Conservation (phyloP, 2,113 vertebrate species). For the Heterotilapia buettikoferi region DNA sequence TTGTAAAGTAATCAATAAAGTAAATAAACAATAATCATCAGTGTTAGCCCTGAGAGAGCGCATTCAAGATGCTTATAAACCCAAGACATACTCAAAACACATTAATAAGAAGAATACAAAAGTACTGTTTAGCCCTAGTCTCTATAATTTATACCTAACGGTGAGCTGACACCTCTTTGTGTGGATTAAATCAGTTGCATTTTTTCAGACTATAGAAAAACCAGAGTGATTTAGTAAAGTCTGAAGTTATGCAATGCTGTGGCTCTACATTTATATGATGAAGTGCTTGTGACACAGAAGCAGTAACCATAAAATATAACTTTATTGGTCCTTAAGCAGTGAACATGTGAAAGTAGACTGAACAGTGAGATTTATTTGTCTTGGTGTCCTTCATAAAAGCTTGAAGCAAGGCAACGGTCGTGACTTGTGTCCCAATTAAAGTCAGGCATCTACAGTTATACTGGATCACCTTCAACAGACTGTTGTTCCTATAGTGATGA, state of each 20-base stretch:
- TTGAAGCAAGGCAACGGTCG: not conserved
- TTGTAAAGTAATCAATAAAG: not conserved
- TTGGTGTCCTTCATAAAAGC: slow-evolving; percentile 8
- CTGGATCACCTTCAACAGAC: not conserved
- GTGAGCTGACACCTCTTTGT: not conserved
- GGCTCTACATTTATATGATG: not conserved
- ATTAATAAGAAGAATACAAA: not conserved
- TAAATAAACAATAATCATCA: not conserved
- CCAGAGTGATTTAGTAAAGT: not conserved
- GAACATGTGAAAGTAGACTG: slow-evolving; percentile 2
- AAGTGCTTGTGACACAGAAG: not conserved
- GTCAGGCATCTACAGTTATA: not conserved
- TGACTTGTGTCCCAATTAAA: slow-evolving; percentile 29
- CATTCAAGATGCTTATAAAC: rapidly evolving
- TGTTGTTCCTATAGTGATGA: not conserved
- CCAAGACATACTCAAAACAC: not conserved
- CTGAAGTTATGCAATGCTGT: not conserved
- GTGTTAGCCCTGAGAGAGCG: not conserved
- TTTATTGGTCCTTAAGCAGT: slow-evolving; percentile 5
- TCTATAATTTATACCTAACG: not conserved
- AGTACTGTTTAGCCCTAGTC: not conserved
- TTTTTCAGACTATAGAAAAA: not conserved
- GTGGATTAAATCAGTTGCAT: not conserved
- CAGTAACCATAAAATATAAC: not conserved
- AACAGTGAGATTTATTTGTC: slow-evolving; percentile 17